These are phyloP conservation scores for Stigmatopora nigra DNA, from an alignment of 2,113 vertebrate genomes.

Conservation along the genomic window DNA sequence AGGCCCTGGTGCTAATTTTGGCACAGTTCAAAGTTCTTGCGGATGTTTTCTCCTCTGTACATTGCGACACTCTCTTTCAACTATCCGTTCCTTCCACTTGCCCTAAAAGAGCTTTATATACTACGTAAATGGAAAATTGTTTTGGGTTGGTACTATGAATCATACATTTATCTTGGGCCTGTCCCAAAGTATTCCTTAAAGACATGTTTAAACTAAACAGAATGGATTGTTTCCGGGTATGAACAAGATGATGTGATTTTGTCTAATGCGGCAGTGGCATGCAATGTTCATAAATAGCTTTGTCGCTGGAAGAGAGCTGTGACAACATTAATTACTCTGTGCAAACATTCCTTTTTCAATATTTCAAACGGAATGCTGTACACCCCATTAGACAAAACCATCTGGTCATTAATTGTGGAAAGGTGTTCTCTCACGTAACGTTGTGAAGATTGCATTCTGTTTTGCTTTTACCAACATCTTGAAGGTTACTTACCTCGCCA, in stretches of 20 bases:
- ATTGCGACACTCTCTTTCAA: conserved; percentile 14
- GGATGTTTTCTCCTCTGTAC: conserved; percentile 20
- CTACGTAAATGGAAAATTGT: conserved; percentile 13
- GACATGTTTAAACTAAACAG: conserved; percentile 11
- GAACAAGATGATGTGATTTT: conserved; percentile 9
- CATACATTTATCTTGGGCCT: conserved; percentile 19
- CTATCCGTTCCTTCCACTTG: conserved; percentile 11
- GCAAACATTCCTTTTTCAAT: background rate
- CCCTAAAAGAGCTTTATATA: conserved; percentile 1
- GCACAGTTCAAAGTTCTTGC: conserved; percentile 17
- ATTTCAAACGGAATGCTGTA: background rate
- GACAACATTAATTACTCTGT: conserved; percentile 1
- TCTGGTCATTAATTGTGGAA: background rate
- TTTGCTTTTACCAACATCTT: background rate
- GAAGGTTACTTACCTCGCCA: background rate
- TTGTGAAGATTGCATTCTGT: background rate
- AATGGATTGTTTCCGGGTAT: conserved; percentile 10
- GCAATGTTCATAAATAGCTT: background rate
- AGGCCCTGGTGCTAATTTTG: conserved; percentile 16
- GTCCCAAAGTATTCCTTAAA: conserved; percentile 9
- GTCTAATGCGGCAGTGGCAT: conserved; percentile 3
- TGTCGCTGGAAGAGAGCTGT: conserved; percentile 4
- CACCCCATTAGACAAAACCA: background rate
- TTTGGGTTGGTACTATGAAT: conserved; percentile 22
- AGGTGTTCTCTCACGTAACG: background rate